Conservation (phyloP, 2,113 vertebrate species). For the Callionymus lyra region DNA sequence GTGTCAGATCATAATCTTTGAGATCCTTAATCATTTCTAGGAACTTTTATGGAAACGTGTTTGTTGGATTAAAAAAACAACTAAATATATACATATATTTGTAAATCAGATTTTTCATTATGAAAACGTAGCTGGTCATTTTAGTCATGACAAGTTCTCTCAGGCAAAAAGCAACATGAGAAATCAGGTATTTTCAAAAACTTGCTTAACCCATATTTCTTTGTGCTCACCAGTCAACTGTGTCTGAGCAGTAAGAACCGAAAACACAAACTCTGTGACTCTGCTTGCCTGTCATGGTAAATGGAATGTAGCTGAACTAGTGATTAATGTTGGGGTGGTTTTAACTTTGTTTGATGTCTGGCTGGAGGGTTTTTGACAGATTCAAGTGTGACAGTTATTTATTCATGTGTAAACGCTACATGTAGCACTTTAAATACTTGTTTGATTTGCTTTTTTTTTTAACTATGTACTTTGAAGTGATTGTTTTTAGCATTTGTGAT, state of each 20-base stretch:
- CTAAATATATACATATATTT: too few species aligned
- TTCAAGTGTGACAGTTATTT: conserved; percentile 2
- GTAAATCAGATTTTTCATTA: too few species aligned
- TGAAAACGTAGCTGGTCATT: too few species aligned
- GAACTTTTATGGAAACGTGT: too few species aligned
- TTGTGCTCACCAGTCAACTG: conserved; percentile 3
- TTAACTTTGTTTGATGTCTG: conserved; percentile 21
- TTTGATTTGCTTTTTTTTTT: conserved; percentile 27
- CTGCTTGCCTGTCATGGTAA: conserved; percentile 26
- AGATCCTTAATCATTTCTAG: too few species aligned
- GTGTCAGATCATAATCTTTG: too few species aligned
- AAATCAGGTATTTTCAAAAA: conserved; percentile 31
- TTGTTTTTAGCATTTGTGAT: conserved; percentile 6
- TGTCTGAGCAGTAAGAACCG: conserved; percentile 1
- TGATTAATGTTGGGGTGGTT: conserved; percentile 12
- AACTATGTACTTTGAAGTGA: conserved; percentile 44
- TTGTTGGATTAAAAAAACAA: too few species aligned
- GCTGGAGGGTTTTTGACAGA: conserved; percentile 14
- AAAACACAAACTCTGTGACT: too few species aligned
- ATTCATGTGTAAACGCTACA: conserved; percentile 12
- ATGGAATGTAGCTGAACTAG: conserved; percentile 38
- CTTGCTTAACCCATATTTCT: conserved; percentile 9
- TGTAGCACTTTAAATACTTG: conserved; percentile 27
- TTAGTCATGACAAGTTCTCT: too few species aligned
- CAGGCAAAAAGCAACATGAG: conserved; percentile 11